Conservation (phyloP, 2,113 vertebrate species). For the Odocoileus virginianus region DNA sequence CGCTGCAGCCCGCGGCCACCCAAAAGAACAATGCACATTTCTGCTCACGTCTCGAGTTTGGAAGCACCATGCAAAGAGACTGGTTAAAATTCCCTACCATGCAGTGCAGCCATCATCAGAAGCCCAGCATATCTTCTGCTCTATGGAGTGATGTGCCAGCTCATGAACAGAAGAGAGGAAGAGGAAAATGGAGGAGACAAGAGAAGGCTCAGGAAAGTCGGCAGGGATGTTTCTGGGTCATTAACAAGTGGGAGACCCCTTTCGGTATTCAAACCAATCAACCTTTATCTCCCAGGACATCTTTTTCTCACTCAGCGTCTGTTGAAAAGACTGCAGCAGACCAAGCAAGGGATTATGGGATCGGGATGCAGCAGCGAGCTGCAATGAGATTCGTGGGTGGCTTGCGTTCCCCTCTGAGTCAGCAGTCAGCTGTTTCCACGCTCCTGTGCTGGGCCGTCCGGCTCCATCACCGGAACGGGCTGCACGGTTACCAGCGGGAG, state of each 20-base stretch:
- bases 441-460: constrained; percentile 67
- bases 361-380: constrained; percentile 87
- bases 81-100: constrained; percentile 75
- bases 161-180: constrained; percentile 75
- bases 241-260: constrained; percentile 80
- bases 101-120: constrained; percentile 76
- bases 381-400: constrained; percentile 82
- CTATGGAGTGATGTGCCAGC: constrained; percentile 74
- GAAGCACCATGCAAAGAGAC: constrained; percentile 66
- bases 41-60: constrained; percentile 68
- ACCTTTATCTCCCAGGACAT: constrained; percentile 81
- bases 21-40: constrained; percentile 77
- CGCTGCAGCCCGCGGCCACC: constrained; percentile 76
- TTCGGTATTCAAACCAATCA: constrained; percentile 77
- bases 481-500: constrained; percentile 63
- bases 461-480: constrained; percentile 68
- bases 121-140: constrained; percentile 75
- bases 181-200: constrained; percentile 78
- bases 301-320: constrained; percentile 81
- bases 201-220: constrained; percentile 78
- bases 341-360: constrained; percentile 87
- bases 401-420: constrained; percentile 78
- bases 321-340: constrained; percentile 90
- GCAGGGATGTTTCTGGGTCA: constrained; percentile 78
- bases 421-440: constrained; percentile 82